Base-by-base conservation (phyloP, 2,113 vertebrate species). In the Scomber scombrus region DNA sequence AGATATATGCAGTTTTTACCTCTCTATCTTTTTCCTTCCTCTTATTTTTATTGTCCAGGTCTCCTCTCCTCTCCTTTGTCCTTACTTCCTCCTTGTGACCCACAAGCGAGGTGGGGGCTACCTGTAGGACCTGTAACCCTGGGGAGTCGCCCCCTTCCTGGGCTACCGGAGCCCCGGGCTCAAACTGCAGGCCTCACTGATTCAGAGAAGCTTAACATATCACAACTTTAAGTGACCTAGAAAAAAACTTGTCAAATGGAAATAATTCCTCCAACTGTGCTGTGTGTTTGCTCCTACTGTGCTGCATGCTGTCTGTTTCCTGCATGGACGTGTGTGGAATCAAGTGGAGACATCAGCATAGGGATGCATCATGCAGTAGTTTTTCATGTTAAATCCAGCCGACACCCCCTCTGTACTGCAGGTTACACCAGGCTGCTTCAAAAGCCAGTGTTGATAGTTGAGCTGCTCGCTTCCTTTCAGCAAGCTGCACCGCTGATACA, bases 161-260 rank as follows among this genome's bases (percentile, higher is more conserved):
- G 14, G 49, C 54, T 21, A 49, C 31, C 10, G 11, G 18, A 47
- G 34, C 49, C 63, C 10, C 13, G 3, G 52, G 71, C 51, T 64
- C 50, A 23, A 8, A 58, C 71, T 47, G 10, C 11, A 71, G 65
- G 23, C 60, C 75, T 57, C 54, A 26, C 51, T 57, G 54, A 65
- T 54, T 82, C 56, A 68, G 51, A 51, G 72, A 21, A 56, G 63
- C 63, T 63, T 34, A 57, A 58, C 3, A 3, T 49, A 77, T 80
- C 57, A 47, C 51, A 49, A 43, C 58, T 43, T 61, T 50, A 54
- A 54, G 26, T 86, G 82, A 81, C 81, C 81, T 55, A 63, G 64
- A 78, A 81, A 79, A 26, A 58, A 64, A 45, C 19, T 13, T 49
- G 21, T 71, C 72, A 85, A 31, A 81, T 78, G 69, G 62, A 81